These are phyloP conservation scores for Mobula hypostoma DNA, from an alignment of 2,113 vertebrate genomes.

Conservation along the genomic window DNA sequence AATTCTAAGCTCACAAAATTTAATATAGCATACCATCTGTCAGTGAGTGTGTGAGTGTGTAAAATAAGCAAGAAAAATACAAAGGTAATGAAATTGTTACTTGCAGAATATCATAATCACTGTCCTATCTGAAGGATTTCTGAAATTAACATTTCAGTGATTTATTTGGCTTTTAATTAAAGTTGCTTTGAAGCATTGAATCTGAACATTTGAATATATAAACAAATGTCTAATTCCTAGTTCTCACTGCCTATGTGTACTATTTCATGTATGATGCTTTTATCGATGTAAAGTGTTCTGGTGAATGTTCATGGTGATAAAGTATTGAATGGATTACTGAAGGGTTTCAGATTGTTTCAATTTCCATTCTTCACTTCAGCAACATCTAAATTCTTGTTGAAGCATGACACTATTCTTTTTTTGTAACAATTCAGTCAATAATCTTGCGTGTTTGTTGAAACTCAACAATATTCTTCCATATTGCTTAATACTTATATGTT, in stretches of 20 bases:
- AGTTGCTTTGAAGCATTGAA: background rate
- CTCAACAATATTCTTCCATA: background rate
- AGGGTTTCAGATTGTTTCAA: background rate
- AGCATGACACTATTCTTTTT: background rate
- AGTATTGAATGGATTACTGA: background rate
- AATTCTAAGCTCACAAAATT: background rate
- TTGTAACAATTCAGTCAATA: background rate
- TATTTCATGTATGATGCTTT: background rate
- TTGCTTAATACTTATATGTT: background rate
- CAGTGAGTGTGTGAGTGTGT: background rate
- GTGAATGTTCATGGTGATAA: background rate
- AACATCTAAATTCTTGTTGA: background rate
- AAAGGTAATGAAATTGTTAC: conserved; percentile 11
- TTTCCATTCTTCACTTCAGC: background rate
- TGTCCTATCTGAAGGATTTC: background rate
- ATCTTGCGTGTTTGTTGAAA: background rate
- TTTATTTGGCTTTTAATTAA: background rate
- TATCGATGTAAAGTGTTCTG: background rate
- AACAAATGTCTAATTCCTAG: background rate
- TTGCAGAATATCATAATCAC: background rate
- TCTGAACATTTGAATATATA: background rate
- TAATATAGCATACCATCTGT: background rate
- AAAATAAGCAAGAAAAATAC: background rate
- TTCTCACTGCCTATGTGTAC: background rate
- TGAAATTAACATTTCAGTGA: background rate